phyloP scores from a whole-genome alignment of 2,888 invertebrate genomes.

The Helobdella robusta region DNA sequence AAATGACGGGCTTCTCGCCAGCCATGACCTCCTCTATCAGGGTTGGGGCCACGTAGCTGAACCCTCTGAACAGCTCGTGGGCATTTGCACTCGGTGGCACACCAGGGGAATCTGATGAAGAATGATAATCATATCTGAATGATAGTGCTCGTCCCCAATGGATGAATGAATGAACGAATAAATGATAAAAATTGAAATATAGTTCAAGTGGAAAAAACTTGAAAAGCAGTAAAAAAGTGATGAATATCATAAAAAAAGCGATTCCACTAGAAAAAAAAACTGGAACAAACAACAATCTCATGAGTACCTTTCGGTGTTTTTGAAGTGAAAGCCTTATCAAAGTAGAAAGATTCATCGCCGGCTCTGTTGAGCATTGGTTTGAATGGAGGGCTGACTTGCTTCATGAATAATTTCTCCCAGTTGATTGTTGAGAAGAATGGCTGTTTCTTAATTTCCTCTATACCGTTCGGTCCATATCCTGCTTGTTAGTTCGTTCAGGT shows the following conservation, averaged over 20 bases:
- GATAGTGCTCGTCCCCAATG: too few relatives aligned
- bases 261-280: too few relatives aligned
- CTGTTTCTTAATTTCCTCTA: slow-evolving; percentile 79
- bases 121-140: too few relatives aligned
- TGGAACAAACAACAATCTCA: not conserved
- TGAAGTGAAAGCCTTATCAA: slow-evolving; percentile 94
- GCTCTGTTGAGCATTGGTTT: slow-evolving; percentile 84
- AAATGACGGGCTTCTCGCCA: slow-evolving; percentile 18
- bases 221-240: too few relatives aligned
- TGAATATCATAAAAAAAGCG: too few relatives aligned
- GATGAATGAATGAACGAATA: too few relatives aligned
- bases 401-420: slow-evolving; percentile 74
- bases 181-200: too few relatives aligned
- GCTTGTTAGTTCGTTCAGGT: not conserved
- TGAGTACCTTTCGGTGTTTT: slow-evolving; percentile 72
- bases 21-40: slow-evolving; percentile 60
- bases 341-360: slow-evolving; percentile 69
- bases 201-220: too few relatives aligned
- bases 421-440: slow-evolving; percentile 88
- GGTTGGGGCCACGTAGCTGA: slow-evolving; percentile 92
- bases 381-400: slow-evolving; percentile 83
- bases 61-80: slow-evolving; percentile 91
- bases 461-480: slow-evolving; percentile 54
- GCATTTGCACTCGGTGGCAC: slow-evolving; percentile 95
- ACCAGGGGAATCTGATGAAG: slow-evolving; percentile 76